A percentile compares a stretch with the other conserved stretches of the same genome.
phyloP scores from a whole-genome alignment of 2,888 invertebrate genomes.

The Harpalus rufipes region DNA sequence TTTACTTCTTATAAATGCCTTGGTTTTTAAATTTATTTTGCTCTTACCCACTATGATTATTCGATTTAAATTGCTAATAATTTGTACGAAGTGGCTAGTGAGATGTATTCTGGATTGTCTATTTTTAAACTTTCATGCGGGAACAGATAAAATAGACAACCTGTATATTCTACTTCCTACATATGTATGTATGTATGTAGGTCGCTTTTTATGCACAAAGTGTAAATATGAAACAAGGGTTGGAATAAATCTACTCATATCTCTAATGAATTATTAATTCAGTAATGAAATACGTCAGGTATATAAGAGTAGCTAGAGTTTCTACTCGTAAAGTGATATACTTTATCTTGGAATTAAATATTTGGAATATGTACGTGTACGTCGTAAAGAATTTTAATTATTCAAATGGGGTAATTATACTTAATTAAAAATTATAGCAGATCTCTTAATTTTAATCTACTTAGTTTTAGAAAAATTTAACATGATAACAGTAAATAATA shows the following conservation, averaged over 20 bases:
- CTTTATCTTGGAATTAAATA: not conserved
- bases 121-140: too few relatives aligned
- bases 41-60: too few relatives aligned
- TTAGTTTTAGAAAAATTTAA: not conserved
- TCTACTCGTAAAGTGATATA: constrained; percentile 7
- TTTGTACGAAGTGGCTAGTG: too few relatives aligned
- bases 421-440: not conserved
- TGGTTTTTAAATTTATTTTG: too few relatives aligned
- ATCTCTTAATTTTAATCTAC: not conserved
- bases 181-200: not conserved
- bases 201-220: constrained; percentile 23
- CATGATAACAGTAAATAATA: too few relatives aligned
- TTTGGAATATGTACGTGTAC: not conserved
- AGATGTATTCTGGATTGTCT: too few relatives aligned
- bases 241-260: constrained; percentile 25
- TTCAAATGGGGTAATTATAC: constrained; percentile 1
- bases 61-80: too few relatives aligned
- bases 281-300: constrained; percentile 13
- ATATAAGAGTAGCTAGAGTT: not conserved
- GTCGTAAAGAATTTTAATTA: not conserved
- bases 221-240: not conserved
- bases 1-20: too few relatives aligned
- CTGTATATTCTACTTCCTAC: not conserved
- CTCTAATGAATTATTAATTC: constrained; percentile 37
- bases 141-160: too few relatives aligned